These are phyloP conservation scores for Bombus balteatus DNA, from an alignment of 1,140 invertebrate genomes.

Conservation along the genomic window DNA sequence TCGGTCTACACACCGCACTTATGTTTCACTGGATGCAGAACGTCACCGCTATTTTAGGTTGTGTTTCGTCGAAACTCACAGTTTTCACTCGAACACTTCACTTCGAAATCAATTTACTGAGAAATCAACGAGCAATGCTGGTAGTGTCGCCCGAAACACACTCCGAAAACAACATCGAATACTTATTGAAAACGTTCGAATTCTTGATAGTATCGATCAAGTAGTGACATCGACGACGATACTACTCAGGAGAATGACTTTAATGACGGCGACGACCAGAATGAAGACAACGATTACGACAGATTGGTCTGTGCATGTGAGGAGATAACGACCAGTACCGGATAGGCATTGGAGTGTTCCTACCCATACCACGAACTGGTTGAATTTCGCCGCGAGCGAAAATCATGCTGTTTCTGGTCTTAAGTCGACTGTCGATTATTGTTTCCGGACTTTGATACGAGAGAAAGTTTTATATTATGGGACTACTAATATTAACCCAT, in stretches of 20 bases:
- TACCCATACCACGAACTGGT: constrained; percentile 20
- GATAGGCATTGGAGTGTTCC: constrained; percentile 32
- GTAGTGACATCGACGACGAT: constrained; percentile 20
- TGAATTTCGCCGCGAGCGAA: constrained; percentile 19
- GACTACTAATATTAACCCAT: neutral
- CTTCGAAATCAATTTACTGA: neutral
- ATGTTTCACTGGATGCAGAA: neutral
- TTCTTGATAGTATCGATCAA: constrained; percentile 38
- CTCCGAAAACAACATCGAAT: neutral
- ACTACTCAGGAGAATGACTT: constrained; percentile 44
- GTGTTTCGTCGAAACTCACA: constrained; percentile 2
- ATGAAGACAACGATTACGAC: constrained; percentile 51
- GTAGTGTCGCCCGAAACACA: neutral
- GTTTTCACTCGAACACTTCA: constrained; percentile 9
- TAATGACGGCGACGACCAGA: constrained; percentile 38
- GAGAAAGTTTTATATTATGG: neutral
- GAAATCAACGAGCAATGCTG: neutral
- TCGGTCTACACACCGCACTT: neutral
- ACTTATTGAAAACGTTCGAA: constrained; percentile 31
- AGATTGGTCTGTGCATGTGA: constrained; percentile 58
- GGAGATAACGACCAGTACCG: constrained; percentile 61
- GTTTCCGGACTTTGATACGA: neutral
- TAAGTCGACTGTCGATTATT: constrained; percentile 11
- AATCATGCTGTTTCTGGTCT: neutral
- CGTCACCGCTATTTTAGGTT: constrained; percentile 60